Evolutionary conservation across 2,113 vertebrate genomes (phyloP).

Genomic region (Pseudolaguvia tuberculata): DNA sequence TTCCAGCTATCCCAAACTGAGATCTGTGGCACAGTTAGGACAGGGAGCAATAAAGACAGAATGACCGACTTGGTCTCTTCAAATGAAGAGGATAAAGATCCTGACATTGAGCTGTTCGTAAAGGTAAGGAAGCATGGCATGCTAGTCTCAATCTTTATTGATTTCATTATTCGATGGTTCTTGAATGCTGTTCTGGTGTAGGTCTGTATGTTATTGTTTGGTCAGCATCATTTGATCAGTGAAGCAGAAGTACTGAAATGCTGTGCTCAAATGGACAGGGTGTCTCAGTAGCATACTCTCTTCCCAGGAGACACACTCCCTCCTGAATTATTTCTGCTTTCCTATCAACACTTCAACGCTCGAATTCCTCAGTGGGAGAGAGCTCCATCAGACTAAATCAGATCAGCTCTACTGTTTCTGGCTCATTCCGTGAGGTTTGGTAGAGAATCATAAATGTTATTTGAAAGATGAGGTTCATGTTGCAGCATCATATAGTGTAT

Average conservation of each 20-base stretch:
- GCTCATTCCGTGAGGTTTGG: conserved; percentile 20
- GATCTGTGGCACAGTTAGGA: background rate
- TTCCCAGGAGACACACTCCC: conserved; percentile 24
- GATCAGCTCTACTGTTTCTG: conserved; percentile 13
- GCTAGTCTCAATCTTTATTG: background rate
- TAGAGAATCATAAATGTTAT: no score
- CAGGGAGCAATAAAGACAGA: conserved; percentile 42
- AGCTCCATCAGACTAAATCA: conserved; percentile 27
- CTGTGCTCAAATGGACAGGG: conserved; percentile 16
- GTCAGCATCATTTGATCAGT: conserved; percentile 13
- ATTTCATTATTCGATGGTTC: background rate
- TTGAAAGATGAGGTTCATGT: no score
- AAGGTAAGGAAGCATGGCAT: conserved; percentile 70
- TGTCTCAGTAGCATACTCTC: conserved; percentile 24
- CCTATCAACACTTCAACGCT: conserved; percentile 40
- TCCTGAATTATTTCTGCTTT: conserved; percentile 45
- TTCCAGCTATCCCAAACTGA: background rate
- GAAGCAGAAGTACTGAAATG: conserved; percentile 11
- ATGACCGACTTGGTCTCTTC: conserved; percentile 70
- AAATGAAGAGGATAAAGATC: conserved; percentile 79
- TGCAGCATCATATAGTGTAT: background rate
- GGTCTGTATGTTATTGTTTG: background rate
- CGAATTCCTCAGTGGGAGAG: conserved; percentile 35
- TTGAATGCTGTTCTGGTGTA: background rate
- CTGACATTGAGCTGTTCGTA: conserved; percentile 85